Conservation (phyloP, 2,113 vertebrate species). For the Notechis scutatus region DNA sequence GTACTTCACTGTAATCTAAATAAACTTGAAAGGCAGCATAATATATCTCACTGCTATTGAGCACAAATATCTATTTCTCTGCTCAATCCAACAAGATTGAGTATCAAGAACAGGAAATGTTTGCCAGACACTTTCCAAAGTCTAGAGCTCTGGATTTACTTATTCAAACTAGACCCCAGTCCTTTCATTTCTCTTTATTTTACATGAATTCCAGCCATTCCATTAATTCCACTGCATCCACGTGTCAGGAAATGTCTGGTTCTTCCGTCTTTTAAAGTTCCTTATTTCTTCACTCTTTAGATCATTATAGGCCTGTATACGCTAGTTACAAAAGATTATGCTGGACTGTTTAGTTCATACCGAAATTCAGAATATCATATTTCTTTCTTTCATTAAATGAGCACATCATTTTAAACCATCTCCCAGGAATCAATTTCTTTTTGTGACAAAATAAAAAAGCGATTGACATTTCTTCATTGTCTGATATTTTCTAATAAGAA, state of each 20-base stretch:
- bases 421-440: neutral
- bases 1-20: neutral
- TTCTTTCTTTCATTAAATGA: neutral
- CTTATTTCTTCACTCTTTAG: neutral
- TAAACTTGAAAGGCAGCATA: neutral
- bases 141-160: neutral
- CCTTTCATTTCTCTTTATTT: constrained; percentile 2
- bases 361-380: neutral
- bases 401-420: neutral
- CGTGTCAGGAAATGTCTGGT: neutral
- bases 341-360: neutral
- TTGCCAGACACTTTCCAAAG: neutral
- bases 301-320: neutral
- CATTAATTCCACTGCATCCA: neutral
- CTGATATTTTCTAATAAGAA: neutral
- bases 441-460: neutral
- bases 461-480: neutral
- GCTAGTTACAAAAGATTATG: neutral
- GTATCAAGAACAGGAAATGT: neutral
- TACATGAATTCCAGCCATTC: neutral
- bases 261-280: neutral
- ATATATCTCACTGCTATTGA: neutral
- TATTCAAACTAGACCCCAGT: neutral
- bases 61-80: neutral
- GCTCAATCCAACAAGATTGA: neutral